Base-by-base conservation (phyloP, 1,140 invertebrate species). In the Hycleus cichorii region DNA sequence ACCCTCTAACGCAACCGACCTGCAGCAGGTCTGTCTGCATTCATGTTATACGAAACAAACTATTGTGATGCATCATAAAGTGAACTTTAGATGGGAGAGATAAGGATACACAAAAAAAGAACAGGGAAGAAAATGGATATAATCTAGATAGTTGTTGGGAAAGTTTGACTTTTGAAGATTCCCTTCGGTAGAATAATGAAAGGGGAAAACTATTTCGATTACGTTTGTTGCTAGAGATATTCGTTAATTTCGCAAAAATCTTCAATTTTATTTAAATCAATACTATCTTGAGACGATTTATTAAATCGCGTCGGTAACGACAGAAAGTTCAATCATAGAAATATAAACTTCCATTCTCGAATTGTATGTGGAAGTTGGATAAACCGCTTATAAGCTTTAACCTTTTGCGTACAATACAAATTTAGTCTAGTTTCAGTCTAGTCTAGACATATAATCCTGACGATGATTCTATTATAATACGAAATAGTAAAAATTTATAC, bases 1-100 rank as follows among this genome's bases (percentile, higher is more conserved):
- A 47, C 47, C 40, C 49, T 51, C 58, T 55, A 42, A 49, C 38
- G 58, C 58, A 45, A 56, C 47, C 55, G 52, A 48, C 53, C 46
- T 50, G 48, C 48, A 52, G 48, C 27, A 42, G 45, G 42, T 47
- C 49, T 60, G 39, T 47, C 42, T 56, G 32, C 56, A 45, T 53
- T 39, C 50, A 47, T 59, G 51, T 49, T 39, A 59, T 59, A 43
- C 45, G 39, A 43, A 47, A 32, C 39, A 40, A 9, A 25, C 9
- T 43, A 48, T 47, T 57, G 47, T 49, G 26, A 48, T 47, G 48
- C 47, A 57, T 48, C 48, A 57, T 48, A n/a, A 39, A 49, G 39
- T 49, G 39, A 32, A 32, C 32, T 11, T 43, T 25, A 25, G 5
- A n/a, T 10, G 25, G n/a, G 46, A 27, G 18, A 12, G 46, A 47